Evolutionary conservation across 2,888 invertebrate genomes (phyloP), one percentile per base, ranked within the genome.

Genomic region (Agonum fuliginosum): DNA sequence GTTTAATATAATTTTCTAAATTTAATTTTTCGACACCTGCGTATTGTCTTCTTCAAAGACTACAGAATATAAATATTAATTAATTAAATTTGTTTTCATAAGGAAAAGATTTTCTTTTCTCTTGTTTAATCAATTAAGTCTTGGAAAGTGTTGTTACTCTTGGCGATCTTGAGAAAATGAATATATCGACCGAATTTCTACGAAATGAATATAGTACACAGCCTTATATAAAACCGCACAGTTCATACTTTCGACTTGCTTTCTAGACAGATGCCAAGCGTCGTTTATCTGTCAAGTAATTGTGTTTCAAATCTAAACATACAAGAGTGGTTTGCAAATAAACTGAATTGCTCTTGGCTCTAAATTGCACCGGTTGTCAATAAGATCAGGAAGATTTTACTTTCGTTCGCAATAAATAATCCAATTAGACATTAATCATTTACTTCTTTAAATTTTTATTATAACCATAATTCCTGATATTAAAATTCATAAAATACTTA

Each of bases 241-340:
- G n/a, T 37, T 48, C 12, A 30, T 48, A 75, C 75, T 75, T 75
- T 75, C 75, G 22, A 20, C 20, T 67, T 51, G 67, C 75, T 75
- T 75, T 75, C 75, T 75, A 65, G 51, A 75, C 75, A 75, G 46
- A 67, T 75, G 75, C 12, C 34, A 65, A n/a, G 58, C 72, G 58
- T 14, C 43, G 27, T 43, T 41, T 12, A 70, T 70, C 46, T 62
- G 69, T 41, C 69, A 70, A 12, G 41, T 70, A 43, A 46, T 70
- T 70, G 69, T 70, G 43, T 70, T 17, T 73, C 58, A 41, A 70
- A 62, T 41, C 58, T n/a, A n/a, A n/a, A 72, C 70, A 34, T 30
- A n/a, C n/a, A n/a, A n/a, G n/a, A n/a, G n/a, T n/a, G n/a, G n/a
- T 54, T 54, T 34, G 20, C 54, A 72, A 54, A 71, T 48, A 27